Evolutionary conservation across 2,888 invertebrate genomes (phyloP).

Genomic region (Brachyopa scutellaris): DNA sequence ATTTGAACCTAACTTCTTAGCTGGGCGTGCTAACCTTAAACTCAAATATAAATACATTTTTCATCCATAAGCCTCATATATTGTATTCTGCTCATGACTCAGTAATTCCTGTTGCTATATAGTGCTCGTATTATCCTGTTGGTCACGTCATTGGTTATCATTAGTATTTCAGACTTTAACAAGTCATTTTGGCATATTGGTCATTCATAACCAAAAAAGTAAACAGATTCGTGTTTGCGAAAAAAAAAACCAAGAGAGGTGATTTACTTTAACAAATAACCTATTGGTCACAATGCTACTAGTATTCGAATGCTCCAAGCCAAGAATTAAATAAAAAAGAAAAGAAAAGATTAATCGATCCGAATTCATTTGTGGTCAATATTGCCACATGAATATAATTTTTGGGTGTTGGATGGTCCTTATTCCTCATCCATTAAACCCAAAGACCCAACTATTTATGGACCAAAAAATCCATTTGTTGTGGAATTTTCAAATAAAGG

Average conservation of each 20-base stretch:
- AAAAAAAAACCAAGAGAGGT: background rate
- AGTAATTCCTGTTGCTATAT: background rate
- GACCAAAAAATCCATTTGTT: conserved; percentile 10
- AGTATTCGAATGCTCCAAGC: no score
- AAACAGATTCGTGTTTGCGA: background rate
- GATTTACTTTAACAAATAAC: background rate
- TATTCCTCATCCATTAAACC: background rate
- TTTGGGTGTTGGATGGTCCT: background rate
- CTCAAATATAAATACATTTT: background rate
- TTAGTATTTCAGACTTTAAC: conserved; percentile 1
- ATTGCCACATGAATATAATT: background rate
- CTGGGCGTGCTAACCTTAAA: background rate
- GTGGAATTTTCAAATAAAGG: conserved; percentile 15
- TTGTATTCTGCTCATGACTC: background rate
- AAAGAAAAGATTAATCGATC: conserved; percentile 15
- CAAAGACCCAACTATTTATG: conserved; percentile 3
- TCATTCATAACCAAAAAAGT: conserved; percentile 1
- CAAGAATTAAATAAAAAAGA: background rate
- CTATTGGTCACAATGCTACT: background rate
- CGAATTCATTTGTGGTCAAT: conserved; percentile 1
- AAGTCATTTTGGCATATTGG: background rate
- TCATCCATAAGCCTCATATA: background rate
- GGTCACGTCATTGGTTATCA: background rate
- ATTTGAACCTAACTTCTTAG: no score
- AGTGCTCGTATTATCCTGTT: no score